Evolutionary conservation across 2,113 vertebrate species (phyloP).

Genomic region (Carassius gibelio): DNA sequence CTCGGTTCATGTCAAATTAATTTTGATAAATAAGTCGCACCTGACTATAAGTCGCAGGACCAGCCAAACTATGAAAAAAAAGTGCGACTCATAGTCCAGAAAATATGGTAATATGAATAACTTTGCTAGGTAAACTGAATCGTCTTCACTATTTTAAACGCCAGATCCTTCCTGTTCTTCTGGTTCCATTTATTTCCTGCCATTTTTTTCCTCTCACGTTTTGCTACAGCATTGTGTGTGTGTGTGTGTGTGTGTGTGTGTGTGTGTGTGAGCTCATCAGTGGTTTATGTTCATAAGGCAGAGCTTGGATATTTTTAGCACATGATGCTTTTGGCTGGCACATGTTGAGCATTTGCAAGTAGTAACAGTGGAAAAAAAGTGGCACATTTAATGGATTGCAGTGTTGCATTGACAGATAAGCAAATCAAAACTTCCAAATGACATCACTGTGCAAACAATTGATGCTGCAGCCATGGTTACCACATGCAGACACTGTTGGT

Average conservation of each 20-base stretch:
- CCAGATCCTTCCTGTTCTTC: neutral
- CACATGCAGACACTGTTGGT: neutral
- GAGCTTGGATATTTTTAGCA: slow-evolving; percentile 60
- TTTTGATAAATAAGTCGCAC: too few species aligned
- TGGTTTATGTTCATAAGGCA: slow-evolving; percentile 66
- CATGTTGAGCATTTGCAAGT: slow-evolving; percentile 72
- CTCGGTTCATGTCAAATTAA: too few species aligned
- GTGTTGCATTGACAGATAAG: neutral
- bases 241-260: neutral
- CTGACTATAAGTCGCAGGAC: too few species aligned
- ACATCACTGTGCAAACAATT: neutral
- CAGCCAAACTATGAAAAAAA: too few species aligned
- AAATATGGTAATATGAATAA: neutral
- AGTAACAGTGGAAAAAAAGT: slow-evolving; percentile 53
- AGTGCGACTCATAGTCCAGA: too few species aligned
- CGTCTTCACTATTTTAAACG: neutral
- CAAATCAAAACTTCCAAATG: neutral
- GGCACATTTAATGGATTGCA: neutral
- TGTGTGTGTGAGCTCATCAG: slow-evolving; percentile 52
- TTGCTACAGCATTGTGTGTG: slow-evolving; percentile 22
- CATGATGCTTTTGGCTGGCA: slow-evolving; percentile 67
- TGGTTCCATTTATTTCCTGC: neutral
- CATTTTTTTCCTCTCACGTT: slow-evolving; percentile 4
- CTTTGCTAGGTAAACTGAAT: neutral
- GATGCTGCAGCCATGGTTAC: neutral